Percentiles rank a stretch among this genome's conserved stretches.
These are phyloP conservation scores for Drepana falcataria DNA, from an alignment of 2,888 invertebrate genomes.

Conservation along the genomic window DNA sequence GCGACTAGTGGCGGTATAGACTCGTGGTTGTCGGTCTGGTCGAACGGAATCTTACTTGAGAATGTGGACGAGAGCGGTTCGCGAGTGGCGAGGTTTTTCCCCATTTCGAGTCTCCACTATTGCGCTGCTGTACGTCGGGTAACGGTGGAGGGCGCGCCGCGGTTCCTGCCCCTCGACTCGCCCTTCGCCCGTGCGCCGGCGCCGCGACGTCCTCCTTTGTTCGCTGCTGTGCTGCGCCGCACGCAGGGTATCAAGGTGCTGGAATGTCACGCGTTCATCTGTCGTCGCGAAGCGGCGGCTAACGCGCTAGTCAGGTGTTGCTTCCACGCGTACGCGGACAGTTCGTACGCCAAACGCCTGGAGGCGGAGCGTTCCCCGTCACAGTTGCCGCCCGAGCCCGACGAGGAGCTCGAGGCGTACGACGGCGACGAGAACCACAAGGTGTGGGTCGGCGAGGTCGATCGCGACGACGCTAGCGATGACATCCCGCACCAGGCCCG, in stretches of 20 bases:
- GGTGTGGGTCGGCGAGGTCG: slow-evolving; percentile 92
- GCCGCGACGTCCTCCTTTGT: slow-evolving; percentile 95
- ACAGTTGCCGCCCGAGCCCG: slow-evolving; percentile 61
- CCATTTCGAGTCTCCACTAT: slow-evolving; percentile 96
- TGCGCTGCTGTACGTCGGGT: slow-evolving; percentile 96
- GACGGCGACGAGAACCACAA: slow-evolving; percentile 97
- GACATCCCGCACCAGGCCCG: slow-evolving; percentile 79
- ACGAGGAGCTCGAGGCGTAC: slow-evolving; percentile 90
- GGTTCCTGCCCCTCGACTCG: slow-evolving; percentile 96
- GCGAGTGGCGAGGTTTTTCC: slow-evolving; percentile 96
- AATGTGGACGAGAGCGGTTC: slow-evolving; percentile 97
- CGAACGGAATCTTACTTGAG: slow-evolving; percentile 95
- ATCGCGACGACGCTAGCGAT: slow-evolving; percentile 87
- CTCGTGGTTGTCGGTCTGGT: slow-evolving; percentile 98
- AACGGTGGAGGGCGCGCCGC: slow-evolving; percentile 85
- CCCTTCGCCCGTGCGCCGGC: slow-evolving; percentile 96
- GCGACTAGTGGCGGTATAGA: slow-evolving; percentile 94
- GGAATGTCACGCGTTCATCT: slow-evolving; percentile 99
- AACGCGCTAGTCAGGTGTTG: slow-evolving; percentile 98
- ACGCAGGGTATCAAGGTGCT: slow-evolving; percentile 98
- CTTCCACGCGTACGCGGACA: slow-evolving; percentile 98
- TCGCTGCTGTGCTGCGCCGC: slow-evolving; percentile 96
- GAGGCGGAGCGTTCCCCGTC: slow-evolving; percentile 79
- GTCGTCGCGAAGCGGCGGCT: slow-evolving; percentile 97
- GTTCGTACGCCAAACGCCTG: slow-evolving; percentile 92